A percentile compares a stretch with the other conserved stretches of the same genome.
Conservation (phyloP, 2,888 invertebrate species). For the Teinopalpus imperialis region DNA sequence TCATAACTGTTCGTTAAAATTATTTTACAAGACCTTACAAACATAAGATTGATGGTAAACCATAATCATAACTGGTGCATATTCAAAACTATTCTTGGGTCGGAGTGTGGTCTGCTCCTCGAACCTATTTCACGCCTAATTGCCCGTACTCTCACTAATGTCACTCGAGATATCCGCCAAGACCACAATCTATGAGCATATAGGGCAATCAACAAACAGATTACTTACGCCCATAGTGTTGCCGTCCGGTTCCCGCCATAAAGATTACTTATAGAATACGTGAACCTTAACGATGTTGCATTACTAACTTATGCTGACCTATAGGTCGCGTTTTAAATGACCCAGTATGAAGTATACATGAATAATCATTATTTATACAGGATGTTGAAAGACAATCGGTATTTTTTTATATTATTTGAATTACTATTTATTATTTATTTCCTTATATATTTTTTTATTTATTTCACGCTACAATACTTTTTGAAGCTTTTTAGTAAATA, state of each 20-base stretch:
- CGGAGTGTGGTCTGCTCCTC: slow-evolving; percentile 38
- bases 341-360: no score
- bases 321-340: slow-evolving; percentile 42
- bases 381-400: no score
- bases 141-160: slow-evolving; percentile 43
- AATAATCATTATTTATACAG: no score
- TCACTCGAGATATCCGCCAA: slow-evolving; percentile 45
- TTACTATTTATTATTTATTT: no score
- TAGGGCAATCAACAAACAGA: slow-evolving; percentile 41
- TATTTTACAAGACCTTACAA: no score
- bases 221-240: slow-evolving; percentile 33
- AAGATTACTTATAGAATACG: slow-evolving; percentile 32
- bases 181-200: slow-evolving; percentile 42
- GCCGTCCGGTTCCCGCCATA: slow-evolving; percentile 37
- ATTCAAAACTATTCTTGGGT: slow-evolving; percentile 12
- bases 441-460: no score
- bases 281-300: slow-evolving; percentile 40
- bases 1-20: no score
- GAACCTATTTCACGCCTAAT: slow-evolving; percentile 40
- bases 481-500: no score
- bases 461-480: no score
- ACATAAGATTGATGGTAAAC: no score
- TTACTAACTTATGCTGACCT: slow-evolving; percentile 44
- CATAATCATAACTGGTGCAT: slow-evolving; percentile 21
- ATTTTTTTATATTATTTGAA: no score